phyloP scores from a whole-genome alignment of 2,888 invertebrate species.

The Pterostichus niger region DNA sequence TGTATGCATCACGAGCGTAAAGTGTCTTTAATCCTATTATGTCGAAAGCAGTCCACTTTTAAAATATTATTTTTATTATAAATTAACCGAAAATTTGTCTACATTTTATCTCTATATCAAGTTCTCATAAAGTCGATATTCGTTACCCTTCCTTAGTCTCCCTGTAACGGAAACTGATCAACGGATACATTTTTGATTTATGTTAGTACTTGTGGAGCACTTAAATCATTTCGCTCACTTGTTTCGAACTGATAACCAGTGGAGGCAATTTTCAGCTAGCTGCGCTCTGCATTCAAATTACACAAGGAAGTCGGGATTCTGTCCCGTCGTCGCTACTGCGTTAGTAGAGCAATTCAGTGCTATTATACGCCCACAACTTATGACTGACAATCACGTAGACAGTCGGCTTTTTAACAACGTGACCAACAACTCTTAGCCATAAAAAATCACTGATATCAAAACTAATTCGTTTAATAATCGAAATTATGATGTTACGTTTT shows the following conservation, averaged over 20 bases:
- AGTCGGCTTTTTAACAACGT: background rate
- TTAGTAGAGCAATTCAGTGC: background rate
- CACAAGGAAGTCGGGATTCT: conserved; percentile 42
- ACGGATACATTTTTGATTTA: conserved; percentile 62
- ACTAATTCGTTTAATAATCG: no score
- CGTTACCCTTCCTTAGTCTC: background rate
- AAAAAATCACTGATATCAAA: background rate
- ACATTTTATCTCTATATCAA: no score
- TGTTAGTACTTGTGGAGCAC: conserved; percentile 55
- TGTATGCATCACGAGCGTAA: no score
- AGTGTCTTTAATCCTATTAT: no score
- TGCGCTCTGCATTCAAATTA: conserved; percentile 47
- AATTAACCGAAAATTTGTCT: no score
- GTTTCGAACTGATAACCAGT: conserved; percentile 51
- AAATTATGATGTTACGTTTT: no score
- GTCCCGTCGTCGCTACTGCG: background rate
- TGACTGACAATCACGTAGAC: background rate
- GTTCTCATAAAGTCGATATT: no score
- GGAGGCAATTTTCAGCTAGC: conserved; percentile 52
- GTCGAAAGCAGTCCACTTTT: no score
- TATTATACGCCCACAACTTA: background rate
- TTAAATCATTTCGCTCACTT: conserved; percentile 61
- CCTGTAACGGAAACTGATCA: conserved; percentile 52
- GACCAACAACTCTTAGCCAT: background rate
- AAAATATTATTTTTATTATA: no score